phyloP scores from a whole-genome alignment of 1,140 invertebrate species.

The Trichonephila clavipes region DNA sequence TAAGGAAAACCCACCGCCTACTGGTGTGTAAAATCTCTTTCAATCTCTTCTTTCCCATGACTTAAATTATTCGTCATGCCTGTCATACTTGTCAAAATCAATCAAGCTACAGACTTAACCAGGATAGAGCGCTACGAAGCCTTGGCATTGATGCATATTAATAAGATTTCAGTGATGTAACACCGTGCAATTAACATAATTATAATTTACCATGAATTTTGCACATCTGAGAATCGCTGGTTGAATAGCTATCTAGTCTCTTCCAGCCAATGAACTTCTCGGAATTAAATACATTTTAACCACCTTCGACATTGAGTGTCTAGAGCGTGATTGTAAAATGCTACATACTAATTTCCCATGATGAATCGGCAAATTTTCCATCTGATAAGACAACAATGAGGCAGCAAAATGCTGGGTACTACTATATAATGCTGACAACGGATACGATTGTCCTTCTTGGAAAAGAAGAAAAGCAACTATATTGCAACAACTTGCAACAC shows the following conservation, averaged over 20 bases:
- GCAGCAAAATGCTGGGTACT: not conserved
- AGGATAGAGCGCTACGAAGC: too few species aligned
- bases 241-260: not conserved
- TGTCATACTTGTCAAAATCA: too few species aligned
- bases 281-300: slow-evolving; percentile 35
- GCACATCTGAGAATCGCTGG: not conserved
- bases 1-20: too few species aligned
- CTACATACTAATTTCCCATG: slow-evolving; percentile 25
- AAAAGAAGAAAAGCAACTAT: not conserved
- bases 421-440: not conserved
- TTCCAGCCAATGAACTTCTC: not conserved
- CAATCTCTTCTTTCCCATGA: not conserved
- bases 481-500: slow-evolving; percentile 27
- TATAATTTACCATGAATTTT: too few species aligned
- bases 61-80: too few species aligned
- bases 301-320: not conserved
- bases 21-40: not conserved
- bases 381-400: slow-evolving; percentile 15
- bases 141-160: too few species aligned
- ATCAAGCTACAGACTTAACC: too few species aligned
- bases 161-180: too few species aligned
- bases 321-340: not conserved
- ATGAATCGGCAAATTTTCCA: not conserved
- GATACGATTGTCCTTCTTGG: slow-evolving; percentile 30
- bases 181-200: too few species aligned